phyloP scores from a whole-genome alignment of 2,113 vertebrate genomes.

The Illadopsis cleaveri region DNA sequence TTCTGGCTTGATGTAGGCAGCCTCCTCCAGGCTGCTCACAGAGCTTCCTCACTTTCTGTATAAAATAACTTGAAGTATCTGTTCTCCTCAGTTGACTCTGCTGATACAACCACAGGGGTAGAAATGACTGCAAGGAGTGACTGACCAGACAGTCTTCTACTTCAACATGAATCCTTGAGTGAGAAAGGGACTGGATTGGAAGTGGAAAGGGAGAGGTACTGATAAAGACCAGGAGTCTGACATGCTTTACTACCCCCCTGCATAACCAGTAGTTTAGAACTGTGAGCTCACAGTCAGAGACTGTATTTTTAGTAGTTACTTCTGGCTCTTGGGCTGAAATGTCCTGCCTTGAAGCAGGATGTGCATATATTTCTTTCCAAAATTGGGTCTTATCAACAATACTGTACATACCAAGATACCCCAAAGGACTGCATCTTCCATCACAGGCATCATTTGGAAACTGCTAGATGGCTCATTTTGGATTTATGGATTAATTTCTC shows the following conservation, averaged over 20 bases:
- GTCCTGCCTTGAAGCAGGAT: background rate
- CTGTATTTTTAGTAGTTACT: background rate
- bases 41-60: background rate
- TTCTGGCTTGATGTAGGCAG: background rate
- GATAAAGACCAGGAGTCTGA: background rate
- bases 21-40: background rate
- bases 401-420: background rate
- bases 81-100: background rate
- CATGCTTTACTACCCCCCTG: fast-evolving
- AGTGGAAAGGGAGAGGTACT: background rate
- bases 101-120: background rate
- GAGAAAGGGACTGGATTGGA: background rate
- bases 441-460: background rate
- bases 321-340: background rate
- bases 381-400: background rate
- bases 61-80: background rate
- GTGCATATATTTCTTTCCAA: background rate
- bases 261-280: background rate
- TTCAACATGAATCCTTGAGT: background rate
- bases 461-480: background rate
- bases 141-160: background rate
- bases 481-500: background rate
- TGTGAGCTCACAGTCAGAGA: background rate
- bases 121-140: background rate
- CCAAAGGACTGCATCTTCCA: background rate